Percentiles rank a stretch among this genome's conserved stretches.
phyloP scores from a whole-genome alignment of 2,113 vertebrate species.

The Bos taurus region ARS-UCD2.0 NC_037331.1:22415501-22416000 shows the following conservation, averaged over 20 bases:
- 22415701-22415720: not conserved
- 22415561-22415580: not conserved
- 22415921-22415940: not conserved
- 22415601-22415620: not conserved
- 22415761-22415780: not conserved
- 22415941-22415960: not conserved
- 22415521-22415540: not conserved
- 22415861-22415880: not conserved
- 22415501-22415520: not conserved
- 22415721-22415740: not conserved
- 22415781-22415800: not conserved
- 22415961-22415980: not conserved
- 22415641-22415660: not conserved
- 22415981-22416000: not conserved
- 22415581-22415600: not conserved
- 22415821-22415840: not conserved
- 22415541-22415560: not conserved
- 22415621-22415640: not conserved
- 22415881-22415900: conserved; percentile 20
- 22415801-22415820: not conserved
- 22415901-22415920: not conserved
- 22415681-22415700: not conserved
- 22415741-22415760: not conserved
- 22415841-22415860: not conserved
- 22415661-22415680: not conserved